Evolutionary conservation across 2,113 vertebrate species (phyloP), one percentile per base, ranked within the genome.

Genomic region (Macroglossus sobrinus): DNA sequence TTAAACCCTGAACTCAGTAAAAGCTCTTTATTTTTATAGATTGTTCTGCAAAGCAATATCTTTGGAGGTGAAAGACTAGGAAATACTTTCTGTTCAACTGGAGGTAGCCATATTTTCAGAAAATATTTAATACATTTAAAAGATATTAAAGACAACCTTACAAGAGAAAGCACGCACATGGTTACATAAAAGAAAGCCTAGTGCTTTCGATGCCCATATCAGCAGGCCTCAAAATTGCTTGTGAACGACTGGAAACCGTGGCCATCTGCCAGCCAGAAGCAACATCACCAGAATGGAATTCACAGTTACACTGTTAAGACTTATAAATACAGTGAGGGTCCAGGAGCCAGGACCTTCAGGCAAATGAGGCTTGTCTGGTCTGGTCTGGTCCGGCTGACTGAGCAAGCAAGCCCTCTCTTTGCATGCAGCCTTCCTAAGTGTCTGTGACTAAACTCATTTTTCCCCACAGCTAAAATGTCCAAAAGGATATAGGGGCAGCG

Each of bases 241-340:
- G 64, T 64, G 95, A 96, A 89, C 15, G 38, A 61, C 71, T 72
- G 86, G 91, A 88, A 89, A 94, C 38, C 40, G 1, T 75, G 85
- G 88, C 91, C 86, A 13, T 33, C 57, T 45, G 84, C 96, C 96
- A 97, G 96, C 84, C 90, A 93, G 87, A 55, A 93, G 89, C 89
- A 79, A 24, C 92, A 89, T 97, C 97, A 97, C 96, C 96, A 94
- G 93, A 96, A 78, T 93, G 97, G 97, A 96, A 96, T 97, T 93
- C 89, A 76, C 90, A 94, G 95, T 84, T 86, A 84, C 76, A 91
- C 93, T 95, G 79, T 68, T 93, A 78, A 85, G 91, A 94, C 92
- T 92, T 81, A 82, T 89, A 90, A 96, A 95, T 95, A 91, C 71
- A 93, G 74, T 66, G 85, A 96, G 92, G 97, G 90, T 94, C 96